Percentiles rank a stretch among this genome's conserved stretches.
phyloP scores from a whole-genome alignment of 2,888 invertebrate genomes.

The Macaria notata region DNA sequence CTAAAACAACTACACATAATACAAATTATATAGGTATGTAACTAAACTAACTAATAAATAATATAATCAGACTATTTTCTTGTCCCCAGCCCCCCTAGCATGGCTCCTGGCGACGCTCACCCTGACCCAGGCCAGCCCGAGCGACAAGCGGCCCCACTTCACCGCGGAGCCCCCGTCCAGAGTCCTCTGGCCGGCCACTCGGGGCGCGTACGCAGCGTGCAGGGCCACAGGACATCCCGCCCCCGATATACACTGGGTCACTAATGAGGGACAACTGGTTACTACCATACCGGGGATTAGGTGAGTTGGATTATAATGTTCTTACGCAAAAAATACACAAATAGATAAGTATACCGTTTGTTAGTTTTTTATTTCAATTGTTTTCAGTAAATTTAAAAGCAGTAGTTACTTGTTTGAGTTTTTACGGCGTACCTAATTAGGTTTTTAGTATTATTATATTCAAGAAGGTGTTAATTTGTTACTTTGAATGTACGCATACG shows the following conservation, averaged over 20 bases:
- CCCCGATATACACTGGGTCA: slow-evolving; percentile 74
- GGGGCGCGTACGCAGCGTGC: slow-evolving; percentile 68
- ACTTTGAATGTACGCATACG: no score
- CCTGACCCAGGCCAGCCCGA: slow-evolving; percentile 47
- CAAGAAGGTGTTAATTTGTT: no score
- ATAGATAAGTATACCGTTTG: no score
- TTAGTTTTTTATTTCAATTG: no score
- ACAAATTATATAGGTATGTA: no score
- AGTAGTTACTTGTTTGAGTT: no score
- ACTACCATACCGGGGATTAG: slow-evolving; percentile 74
- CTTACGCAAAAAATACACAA: no score
- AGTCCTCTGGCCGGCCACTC: slow-evolving; percentile 71
- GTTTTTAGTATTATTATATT: no score
- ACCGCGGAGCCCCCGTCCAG: slow-evolving; percentile 67
- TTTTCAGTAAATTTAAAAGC: no score
- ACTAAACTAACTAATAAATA: no score
- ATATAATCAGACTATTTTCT: background rate
- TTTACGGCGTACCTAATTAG: no score
- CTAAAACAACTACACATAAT: no score
- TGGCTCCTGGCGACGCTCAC: slow-evolving; percentile 52
- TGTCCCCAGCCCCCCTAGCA: slow-evolving; percentile 29
- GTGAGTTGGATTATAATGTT: slow-evolving; percentile 37
- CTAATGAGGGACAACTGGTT: slow-evolving; percentile 70
- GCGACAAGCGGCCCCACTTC: slow-evolving; percentile 73
- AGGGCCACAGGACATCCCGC: slow-evolving; percentile 68